Percentiles rank a stretch among this genome's conserved stretches.
Evolutionary conservation across 2,797 vertebrate species (phyloP).

Genomic region (Rousettus madagascariensis): DNA sequence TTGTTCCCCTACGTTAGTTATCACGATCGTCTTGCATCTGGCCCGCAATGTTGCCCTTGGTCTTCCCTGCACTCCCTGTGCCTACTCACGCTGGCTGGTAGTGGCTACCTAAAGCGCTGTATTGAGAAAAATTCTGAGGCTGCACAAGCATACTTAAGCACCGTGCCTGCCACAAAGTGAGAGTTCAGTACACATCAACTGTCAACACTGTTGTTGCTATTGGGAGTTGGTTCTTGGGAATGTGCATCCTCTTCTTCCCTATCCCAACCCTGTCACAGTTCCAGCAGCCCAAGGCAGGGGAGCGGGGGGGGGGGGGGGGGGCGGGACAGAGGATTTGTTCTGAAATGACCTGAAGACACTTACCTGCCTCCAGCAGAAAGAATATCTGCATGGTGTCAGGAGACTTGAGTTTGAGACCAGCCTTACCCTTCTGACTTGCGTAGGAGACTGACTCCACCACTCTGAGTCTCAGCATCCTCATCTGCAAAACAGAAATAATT

Average conservation of each 20-base stretch:
- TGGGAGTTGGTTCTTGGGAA: not conserved
- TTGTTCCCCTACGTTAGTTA: not conserved
- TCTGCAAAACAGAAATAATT: not conserved
- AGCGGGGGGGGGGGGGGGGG: accelerated
- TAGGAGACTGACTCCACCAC: not conserved
- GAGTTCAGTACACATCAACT: not conserved
- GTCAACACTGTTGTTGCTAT: not conserved
- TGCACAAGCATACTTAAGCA: not conserved
- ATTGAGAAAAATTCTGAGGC: not conserved
- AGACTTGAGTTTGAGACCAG: not conserved
- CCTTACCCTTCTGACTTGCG: not conserved
- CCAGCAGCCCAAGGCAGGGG: not conserved
- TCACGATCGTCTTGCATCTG: not conserved
- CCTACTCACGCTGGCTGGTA: not conserved
- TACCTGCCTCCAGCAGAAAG: not conserved
- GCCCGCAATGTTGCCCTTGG: not conserved
- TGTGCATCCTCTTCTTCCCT: not conserved
- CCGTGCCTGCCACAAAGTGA: not conserved
- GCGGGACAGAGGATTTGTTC: not conserved
- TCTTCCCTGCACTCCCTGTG: not conserved
- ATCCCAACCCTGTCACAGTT: not conserved
- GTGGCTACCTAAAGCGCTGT: not conserved
- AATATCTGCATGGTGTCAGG: not conserved
- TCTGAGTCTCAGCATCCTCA: not conserved
- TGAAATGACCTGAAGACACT: not conserved